Evolutionary conservation across 2,113 vertebrate genomes (phyloP).

Genomic region (Mesoclemmys tuberculata): DNA sequence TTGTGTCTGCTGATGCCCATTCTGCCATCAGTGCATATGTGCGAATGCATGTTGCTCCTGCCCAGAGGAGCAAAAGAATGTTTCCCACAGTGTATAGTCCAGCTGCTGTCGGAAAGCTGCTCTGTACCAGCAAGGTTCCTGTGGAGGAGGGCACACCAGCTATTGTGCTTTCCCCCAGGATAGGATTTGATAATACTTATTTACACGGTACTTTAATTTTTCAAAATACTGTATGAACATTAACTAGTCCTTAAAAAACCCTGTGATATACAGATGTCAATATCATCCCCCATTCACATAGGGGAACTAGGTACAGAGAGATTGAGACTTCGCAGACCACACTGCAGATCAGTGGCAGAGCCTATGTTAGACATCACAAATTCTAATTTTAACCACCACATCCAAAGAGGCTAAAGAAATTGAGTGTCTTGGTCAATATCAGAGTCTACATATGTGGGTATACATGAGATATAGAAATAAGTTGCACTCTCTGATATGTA

Average conservation of each 20-base stretch:
- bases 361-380: neutral
- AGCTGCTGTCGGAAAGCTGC: neutral
- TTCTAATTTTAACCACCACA: neutral
- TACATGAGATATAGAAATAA: neutral
- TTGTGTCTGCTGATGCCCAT: neutral
- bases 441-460: neutral
- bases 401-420: neutral
- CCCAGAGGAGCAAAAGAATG: neutral
- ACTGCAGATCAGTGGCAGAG: neutral
- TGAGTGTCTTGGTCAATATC: neutral
- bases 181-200: neutral
- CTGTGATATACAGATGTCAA: neutral
- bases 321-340: neutral
- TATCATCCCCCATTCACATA: neutral
- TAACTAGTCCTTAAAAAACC: neutral
- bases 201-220: neutral
- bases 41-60: neutral
- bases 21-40: neutral
- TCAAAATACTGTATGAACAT: neutral
- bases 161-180: neutral
- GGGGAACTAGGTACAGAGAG: neutral
- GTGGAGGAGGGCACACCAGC: neutral
- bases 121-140: neutral
- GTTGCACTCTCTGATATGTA: neutral
- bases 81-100: neutral